Evolutionary conservation across 1,140 invertebrate genomes (phyloP).

Genomic region (Linepithema humile): DNA sequence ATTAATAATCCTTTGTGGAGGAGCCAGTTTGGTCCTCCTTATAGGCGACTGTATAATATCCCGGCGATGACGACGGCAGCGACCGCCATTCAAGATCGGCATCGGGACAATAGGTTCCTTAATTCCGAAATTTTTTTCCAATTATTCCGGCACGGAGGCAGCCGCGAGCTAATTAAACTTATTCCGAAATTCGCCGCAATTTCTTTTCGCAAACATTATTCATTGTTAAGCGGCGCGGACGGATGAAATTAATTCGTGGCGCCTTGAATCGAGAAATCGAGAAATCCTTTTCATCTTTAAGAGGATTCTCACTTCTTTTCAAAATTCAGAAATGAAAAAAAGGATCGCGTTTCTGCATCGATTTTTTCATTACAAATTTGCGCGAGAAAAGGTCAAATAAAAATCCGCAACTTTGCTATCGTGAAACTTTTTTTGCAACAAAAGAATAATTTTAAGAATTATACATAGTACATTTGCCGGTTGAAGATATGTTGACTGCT

Average conservation of each 20-base stretch:
- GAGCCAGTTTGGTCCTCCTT: slow-evolving; percentile 68
- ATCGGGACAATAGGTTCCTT: slow-evolving; percentile 66
- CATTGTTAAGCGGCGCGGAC: slow-evolving; percentile 63
- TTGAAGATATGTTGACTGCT: not conserved
- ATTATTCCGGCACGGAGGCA: slow-evolving; percentile 49
- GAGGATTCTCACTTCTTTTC: slow-evolving; percentile 18
- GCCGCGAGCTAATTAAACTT: slow-evolving; percentile 70
- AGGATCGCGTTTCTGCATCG: not conserved
- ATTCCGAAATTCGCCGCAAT: slow-evolving; percentile 72
- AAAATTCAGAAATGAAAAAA: not conserved
- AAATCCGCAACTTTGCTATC: no score
- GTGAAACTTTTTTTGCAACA: no score
- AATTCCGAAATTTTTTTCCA: slow-evolving; percentile 73
- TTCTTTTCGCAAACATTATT: slow-evolving; percentile 74
- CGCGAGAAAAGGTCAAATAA: not conserved
- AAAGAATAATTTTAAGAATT: not conserved
- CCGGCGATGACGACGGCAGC: slow-evolving; percentile 34
- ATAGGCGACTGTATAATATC: slow-evolving; percentile 71
- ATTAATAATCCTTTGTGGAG: slow-evolving; percentile 75
- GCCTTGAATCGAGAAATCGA: slow-evolving; percentile 9
- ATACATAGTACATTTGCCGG: not conserved
- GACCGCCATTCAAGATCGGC: slow-evolving; percentile 65
- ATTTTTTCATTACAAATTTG: not conserved
- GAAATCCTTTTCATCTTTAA: slow-evolving; percentile 14
- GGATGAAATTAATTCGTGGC: slow-evolving; percentile 41